Percentiles rank a stretch among this genome's conserved stretches.
Conservation (phyloP, 2,113 vertebrate species). For the Silurus glanis region DNA sequence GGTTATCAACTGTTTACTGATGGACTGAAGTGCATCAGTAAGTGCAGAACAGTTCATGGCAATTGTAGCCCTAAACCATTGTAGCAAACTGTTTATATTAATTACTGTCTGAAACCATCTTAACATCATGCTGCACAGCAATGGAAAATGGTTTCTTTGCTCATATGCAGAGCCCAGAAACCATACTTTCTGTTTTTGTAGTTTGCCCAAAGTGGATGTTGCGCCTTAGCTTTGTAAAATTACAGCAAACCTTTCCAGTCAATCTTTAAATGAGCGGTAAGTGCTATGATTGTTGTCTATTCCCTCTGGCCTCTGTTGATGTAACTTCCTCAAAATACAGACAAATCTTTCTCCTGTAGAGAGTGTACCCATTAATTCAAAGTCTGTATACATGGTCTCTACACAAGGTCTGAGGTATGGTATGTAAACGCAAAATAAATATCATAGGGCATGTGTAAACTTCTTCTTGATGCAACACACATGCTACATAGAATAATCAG, state of each 20-base stretch:
- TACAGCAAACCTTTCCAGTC: slow-evolving; percentile 9
- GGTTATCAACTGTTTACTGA: too few relatives aligned
- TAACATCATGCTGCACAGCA: neutral
- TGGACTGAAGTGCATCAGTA: too few relatives aligned
- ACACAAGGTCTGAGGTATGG: slow-evolving; percentile 11
- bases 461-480: slow-evolving; percentile 11
- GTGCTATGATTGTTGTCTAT: slow-evolving; percentile 33
- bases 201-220: neutral
- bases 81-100: too few relatives aligned
- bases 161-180: slow-evolving; percentile 21
- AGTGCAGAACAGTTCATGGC: too few relatives aligned
- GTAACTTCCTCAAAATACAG: slow-evolving; percentile 18
- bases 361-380: neutral
- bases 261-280: slow-evolving; percentile 34
- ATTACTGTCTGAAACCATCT: too few relatives aligned
- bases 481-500: slow-evolving; percentile 11
- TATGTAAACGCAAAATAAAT: slow-evolving; percentile 18
- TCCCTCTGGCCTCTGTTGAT: slow-evolving; percentile 24
- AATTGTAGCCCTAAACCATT: too few relatives aligned
- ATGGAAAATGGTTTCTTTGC: neutral
- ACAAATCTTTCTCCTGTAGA: neutral
- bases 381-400: slow-evolving; percentile 11
- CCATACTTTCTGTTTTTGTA: neutral
- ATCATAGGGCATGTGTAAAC: neutral
- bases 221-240: neutral